Conservation (phyloP, 1,140 invertebrate genomes). For the Ceratitis capitata region DNA sequence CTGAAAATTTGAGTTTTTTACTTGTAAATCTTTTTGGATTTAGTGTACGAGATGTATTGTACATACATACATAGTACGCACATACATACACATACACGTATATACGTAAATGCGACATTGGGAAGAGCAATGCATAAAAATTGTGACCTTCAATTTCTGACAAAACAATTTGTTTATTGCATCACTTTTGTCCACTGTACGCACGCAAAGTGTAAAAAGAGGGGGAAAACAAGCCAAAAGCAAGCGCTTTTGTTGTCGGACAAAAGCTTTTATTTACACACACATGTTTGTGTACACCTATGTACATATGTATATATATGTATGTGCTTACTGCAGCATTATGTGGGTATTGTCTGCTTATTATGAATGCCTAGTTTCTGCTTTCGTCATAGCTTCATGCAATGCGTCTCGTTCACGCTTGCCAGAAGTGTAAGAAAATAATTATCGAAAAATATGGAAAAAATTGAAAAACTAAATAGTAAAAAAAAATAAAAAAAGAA, state of each 20-base stretch:
- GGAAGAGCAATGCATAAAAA: background rate
- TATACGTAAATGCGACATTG: too few species aligned
- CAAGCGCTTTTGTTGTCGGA: background rate
- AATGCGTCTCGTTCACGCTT: background rate
- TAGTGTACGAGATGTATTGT: too few species aligned
- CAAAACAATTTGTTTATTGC: background rate
- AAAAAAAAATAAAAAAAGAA: too few species aligned
- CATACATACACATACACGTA: too few species aligned
- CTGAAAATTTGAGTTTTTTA: too few species aligned
- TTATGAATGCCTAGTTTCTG: slow-evolving; percentile 1
- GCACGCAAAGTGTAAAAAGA: background rate
- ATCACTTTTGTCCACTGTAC: background rate
- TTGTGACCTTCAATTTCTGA: background rate
- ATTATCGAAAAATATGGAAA: too few species aligned
- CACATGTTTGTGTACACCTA: background rate
- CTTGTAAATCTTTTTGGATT: too few species aligned
- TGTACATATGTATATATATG: too few species aligned
- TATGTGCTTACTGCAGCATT: too few species aligned
- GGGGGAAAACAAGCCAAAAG: background rate
- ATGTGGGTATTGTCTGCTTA: background rate
- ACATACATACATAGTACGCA: too few species aligned
- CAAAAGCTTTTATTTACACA: background rate
- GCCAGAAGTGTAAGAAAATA: too few species aligned
- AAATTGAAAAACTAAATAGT: too few species aligned
- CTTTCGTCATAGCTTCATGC: background rate